Percentiles rank a stretch among this genome's conserved stretches.
Conservation (phyloP, 2,797 vertebrate species). For the Pseudochaenichthys georgianus region DNA sequence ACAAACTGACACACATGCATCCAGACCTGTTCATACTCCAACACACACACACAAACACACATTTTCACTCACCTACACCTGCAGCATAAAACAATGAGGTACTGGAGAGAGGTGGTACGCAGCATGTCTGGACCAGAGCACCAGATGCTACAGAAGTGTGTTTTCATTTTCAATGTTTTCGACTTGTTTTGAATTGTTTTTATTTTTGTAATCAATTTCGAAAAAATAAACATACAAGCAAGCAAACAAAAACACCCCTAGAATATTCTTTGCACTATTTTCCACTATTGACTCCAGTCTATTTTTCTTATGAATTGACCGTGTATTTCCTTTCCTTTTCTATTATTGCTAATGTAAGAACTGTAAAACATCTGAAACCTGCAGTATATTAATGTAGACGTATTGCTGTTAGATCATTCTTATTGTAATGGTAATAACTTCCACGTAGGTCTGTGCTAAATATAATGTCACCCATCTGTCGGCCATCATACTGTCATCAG, state of each 20-base stretch:
- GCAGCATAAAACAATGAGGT: conserved; percentile 83
- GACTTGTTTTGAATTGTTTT: conserved; percentile 77
- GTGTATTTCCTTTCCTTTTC: conserved; percentile 77
- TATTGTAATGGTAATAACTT: conserved; percentile 82
- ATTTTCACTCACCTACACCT: conserved; percentile 57
- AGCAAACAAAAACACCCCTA: conserved; percentile 81
- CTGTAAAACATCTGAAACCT: conserved; percentile 82
- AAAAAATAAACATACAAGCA: conserved; percentile 82
- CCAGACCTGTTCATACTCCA: conserved; percentile 46
- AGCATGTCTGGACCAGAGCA: conserved; percentile 83
- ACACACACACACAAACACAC: conserved; percentile 44
- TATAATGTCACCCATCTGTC: conserved; percentile 74
- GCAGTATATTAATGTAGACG: conserved; percentile 83
- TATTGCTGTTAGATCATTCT: conserved; percentile 83
- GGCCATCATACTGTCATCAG: conserved; percentile 65
- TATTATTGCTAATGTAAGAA: conserved; percentile 81
- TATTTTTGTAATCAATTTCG: conserved; percentile 86
- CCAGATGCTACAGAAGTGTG: conserved; percentile 84
- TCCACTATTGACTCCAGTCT: conserved; percentile 86
- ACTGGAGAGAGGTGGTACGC: conserved; percentile 83
- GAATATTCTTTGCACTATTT: conserved; percentile 89
- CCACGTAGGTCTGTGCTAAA: conserved; percentile 80
- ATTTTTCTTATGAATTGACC: conserved; percentile 87
- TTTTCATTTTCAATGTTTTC: conserved; percentile 79
- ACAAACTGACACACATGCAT: conserved; percentile 56